A percentile compares a stretch with the other conserved stretches of the same genome.
Evolutionary conservation across 1,140 invertebrate species (phyloP).

Genomic region (Listronotus oregonensis): DNA sequence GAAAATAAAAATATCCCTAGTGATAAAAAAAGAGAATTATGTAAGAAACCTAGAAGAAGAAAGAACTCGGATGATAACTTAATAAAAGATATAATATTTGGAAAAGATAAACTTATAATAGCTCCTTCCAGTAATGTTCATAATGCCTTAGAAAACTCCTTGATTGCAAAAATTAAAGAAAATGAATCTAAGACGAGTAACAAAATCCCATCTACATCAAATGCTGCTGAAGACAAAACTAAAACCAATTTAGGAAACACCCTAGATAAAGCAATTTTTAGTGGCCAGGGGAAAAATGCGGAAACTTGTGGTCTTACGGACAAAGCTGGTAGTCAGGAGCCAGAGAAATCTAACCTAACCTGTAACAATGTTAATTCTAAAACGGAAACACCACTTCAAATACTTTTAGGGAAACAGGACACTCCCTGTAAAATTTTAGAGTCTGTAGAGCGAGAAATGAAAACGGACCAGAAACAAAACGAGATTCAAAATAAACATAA

Average conservation of each 20-base stretch:
- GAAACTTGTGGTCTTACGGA: too few species aligned
- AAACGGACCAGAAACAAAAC: too few species aligned
- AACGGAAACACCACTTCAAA: too few species aligned
- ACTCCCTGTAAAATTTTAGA: too few species aligned
- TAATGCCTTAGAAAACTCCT: conserved; percentile 13
- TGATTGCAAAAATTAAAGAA: conserved; percentile 33
- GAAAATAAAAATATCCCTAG: neutral
- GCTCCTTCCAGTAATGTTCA: conserved; percentile 18
- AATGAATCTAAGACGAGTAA: conserved; percentile 8
- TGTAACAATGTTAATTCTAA: too few species aligned
- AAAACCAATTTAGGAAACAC: neutral
- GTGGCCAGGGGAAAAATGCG: neutral
- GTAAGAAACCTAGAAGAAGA: conserved; percentile 10
- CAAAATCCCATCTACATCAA: neutral
- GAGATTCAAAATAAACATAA: too few species aligned
- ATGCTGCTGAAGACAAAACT: neutral
- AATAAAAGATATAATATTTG: conserved; percentile 31
- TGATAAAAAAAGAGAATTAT: neutral
- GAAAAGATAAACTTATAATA: conserved; percentile 32
- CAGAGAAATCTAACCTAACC: too few species aligned
- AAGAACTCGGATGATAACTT: conserved; percentile 22
- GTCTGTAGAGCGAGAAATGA: too few species aligned
- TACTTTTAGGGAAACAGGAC: too few species aligned
- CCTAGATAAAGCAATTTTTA: neutral
- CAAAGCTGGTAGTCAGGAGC: too few species aligned